phyloP scores from a whole-genome alignment of 2,797 vertebrate species.

The Steatocranus sp. region DNA sequence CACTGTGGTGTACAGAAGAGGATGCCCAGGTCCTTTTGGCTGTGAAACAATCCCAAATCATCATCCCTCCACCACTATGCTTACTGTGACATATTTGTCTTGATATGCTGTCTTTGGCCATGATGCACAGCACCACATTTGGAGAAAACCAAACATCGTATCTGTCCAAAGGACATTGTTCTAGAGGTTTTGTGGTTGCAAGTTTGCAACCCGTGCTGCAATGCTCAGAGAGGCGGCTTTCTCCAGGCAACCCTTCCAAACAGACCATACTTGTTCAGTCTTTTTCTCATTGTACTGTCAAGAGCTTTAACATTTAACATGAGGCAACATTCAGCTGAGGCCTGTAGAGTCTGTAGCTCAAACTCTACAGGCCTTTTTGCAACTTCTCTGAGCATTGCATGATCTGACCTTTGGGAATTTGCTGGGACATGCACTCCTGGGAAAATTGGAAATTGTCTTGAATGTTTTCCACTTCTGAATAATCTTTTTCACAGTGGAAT shows the following conservation, averaged over 20 bases:
- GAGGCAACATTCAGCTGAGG: background rate
- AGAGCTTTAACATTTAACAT: background rate
- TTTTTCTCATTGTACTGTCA: background rate
- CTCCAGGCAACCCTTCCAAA: background rate
- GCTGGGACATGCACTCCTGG: background rate
- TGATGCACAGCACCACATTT: background rate
- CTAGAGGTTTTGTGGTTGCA: background rate
- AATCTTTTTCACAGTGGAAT: background rate
- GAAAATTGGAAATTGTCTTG: background rate
- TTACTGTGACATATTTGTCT: background rate
- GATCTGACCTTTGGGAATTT: background rate
- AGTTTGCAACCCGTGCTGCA: background rate
- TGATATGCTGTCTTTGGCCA: background rate
- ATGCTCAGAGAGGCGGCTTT: background rate
- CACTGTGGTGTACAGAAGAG: background rate
- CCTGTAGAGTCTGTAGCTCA: background rate
- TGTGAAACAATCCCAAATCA: background rate
- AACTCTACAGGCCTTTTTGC: background rate
- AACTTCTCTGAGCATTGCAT: background rate
- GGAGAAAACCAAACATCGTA: background rate
- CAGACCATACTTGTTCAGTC: background rate
- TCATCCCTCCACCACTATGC: rapidly evolving
- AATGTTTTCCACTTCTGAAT: background rate
- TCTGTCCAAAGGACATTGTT: background rate
- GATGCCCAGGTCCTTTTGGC: background rate